Evolutionary conservation across 2,797 vertebrate species (phyloP).

Genomic region (Holocentrus rufus): DNA sequence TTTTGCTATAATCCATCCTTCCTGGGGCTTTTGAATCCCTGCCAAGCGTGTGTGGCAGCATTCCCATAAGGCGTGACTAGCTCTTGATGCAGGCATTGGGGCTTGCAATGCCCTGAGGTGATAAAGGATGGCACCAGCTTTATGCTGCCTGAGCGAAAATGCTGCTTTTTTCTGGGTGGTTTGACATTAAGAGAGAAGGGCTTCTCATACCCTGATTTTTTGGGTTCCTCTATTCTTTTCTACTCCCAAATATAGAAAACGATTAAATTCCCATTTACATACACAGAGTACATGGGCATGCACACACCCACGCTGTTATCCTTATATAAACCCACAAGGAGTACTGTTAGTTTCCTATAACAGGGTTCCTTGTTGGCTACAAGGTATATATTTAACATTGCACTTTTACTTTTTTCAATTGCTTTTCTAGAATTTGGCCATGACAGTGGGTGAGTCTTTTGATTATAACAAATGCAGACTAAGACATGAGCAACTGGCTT

Average conservation of each 20-base stretch:
- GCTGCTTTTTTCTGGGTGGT: conserved; percentile 46
- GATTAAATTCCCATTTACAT: conserved; percentile 6
- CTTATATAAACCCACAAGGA: too few species aligned
- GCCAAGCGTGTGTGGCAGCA: conserved; percentile 55
- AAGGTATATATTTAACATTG: not conserved
- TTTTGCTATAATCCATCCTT: conserved; percentile 46
- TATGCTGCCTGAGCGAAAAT: conserved; percentile 55
- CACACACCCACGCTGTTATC: conserved; percentile 14
- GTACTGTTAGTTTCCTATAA: not conserved
- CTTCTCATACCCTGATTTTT: conserved; percentile 3
- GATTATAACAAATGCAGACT: conserved; percentile 50
- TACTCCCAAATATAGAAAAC: conserved; percentile 9
- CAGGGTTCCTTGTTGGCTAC: not conserved
- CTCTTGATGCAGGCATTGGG: conserved; percentile 60
- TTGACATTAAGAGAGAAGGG: conserved; percentile 38
- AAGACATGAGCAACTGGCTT: conserved; percentile 50
- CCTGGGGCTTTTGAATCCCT: conserved; percentile 43
- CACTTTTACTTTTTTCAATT: conserved; percentile 10
- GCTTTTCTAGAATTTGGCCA: conserved; percentile 37
- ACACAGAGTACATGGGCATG: not conserved
- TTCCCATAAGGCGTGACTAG: conserved; percentile 60
- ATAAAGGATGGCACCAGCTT: conserved; percentile 67
- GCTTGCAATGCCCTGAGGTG: conserved; percentile 57
- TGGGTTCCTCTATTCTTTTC: conserved; percentile 4
- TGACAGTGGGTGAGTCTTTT: conserved; percentile 43